These are phyloP conservation scores for Hippocampus zosterae DNA, from an alignment of 2,113 vertebrate species.

Conservation along the genomic window DNA sequence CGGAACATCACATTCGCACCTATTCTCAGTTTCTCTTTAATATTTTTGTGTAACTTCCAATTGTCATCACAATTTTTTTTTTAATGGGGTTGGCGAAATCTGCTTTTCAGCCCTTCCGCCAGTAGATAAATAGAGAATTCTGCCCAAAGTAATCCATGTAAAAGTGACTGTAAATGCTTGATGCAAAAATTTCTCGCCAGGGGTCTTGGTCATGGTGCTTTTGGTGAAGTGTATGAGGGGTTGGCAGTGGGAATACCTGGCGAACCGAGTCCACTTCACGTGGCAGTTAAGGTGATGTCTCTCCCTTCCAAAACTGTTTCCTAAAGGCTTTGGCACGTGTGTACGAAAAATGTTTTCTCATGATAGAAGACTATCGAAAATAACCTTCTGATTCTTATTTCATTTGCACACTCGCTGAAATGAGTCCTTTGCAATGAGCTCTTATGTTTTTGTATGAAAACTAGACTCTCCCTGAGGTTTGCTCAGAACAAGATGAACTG, in stretches of 20 bases:
- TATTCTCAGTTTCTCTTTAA: no score
- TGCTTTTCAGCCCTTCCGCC: neutral
- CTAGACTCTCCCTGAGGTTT: constrained; percentile 95
- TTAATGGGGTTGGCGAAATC: neutral
- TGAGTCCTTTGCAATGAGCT: neutral
- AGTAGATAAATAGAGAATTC: neutral
- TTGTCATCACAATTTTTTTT: neutral
- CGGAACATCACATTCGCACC: no score
- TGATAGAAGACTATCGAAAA: neutral
- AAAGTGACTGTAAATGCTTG: constrained; percentile 8
- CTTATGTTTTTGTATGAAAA: constrained; percentile 6
- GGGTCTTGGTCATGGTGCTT: constrained; percentile 94
- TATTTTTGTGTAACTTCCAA: neutral
- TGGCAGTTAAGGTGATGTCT: constrained; percentile 91
- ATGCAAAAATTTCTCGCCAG: constrained; percentile 62
- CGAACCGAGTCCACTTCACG: constrained; percentile 90
- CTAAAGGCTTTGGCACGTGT: neutral
- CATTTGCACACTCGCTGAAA: neutral
- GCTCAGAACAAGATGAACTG: constrained; percentile 95
- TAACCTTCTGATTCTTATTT: neutral
- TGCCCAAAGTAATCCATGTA: neutral
- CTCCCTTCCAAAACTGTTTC: neutral
- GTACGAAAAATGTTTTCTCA: neutral
- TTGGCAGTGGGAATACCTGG: constrained; percentile 87
- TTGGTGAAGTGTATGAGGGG: constrained; percentile 98